phyloP scores from a whole-genome alignment of 2,888 invertebrate genomes.

The Xylota sylvarum region DNA sequence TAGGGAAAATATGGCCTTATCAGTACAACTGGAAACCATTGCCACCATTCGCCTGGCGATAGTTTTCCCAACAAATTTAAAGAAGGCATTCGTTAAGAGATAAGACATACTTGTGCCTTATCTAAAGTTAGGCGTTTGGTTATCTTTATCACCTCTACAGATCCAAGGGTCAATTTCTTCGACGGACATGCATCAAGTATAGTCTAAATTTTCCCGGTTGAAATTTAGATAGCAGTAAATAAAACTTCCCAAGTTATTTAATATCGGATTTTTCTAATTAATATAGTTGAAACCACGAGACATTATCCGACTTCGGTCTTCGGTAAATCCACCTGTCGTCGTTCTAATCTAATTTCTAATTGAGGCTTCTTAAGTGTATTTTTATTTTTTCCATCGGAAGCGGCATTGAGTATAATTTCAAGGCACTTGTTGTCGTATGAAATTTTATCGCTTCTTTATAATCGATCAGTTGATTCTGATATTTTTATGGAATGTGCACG shows the following conservation, averaged over 20 bases:
- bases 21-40: background rate
- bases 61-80: background rate
- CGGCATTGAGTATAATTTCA: conserved; percentile 20
- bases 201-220: conserved; percentile 15
- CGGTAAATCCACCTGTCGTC: conserved; percentile 5
- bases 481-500: conserved; percentile 18
- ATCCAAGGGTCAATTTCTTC: conserved; percentile 50
- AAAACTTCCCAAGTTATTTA: conserved; percentile 20
- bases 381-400: background rate
- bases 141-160: conserved; percentile 23
- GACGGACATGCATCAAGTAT: background rate
- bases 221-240: background rate
- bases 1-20: background rate
- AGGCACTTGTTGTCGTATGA: conserved; percentile 19
- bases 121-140: conserved; percentile 9
- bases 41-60: background rate
- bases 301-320: conserved; percentile 11
- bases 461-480: conserved; percentile 30
- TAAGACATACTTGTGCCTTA: conserved; percentile 20
- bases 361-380: conserved; percentile 7
- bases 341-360: conserved; percentile 8
- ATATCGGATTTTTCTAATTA: conserved; percentile 17
- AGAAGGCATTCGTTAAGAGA: conserved; percentile 1
- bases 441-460: conserved; percentile 15
- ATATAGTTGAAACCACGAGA: conserved; percentile 8